Percentiles rank a stretch among this genome's conserved stretches.
phyloP scores from a whole-genome alignment of 2,113 vertebrate genomes.

The Scopus umbretta region DNA sequence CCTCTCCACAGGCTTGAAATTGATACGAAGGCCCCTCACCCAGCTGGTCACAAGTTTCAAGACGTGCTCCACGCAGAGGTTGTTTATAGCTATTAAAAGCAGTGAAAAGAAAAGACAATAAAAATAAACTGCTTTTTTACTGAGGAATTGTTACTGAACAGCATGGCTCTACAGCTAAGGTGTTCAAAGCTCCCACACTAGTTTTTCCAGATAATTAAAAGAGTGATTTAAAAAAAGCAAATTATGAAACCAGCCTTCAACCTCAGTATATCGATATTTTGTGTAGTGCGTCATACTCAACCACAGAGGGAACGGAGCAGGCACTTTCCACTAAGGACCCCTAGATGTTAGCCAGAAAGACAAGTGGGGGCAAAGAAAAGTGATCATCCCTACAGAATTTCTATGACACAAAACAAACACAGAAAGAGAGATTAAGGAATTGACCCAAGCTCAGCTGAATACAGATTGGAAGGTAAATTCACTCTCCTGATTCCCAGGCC shows the following conservation, averaged over 20 bases:
- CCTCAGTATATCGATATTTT: neutral
- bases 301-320: neutral
- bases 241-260: neutral
- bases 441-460: neutral
- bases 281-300: neutral
- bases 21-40: slow-evolving; percentile 13
- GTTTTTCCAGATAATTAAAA: neutral
- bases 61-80: neutral
- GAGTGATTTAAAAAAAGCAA: neutral
- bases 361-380: neutral
- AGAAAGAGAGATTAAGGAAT: neutral
- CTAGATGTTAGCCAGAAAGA: neutral
- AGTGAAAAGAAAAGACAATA: slow-evolving; percentile 17
- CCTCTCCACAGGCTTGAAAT: slow-evolving; percentile 37
- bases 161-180: neutral
- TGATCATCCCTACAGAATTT: neutral
- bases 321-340: neutral
- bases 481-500: neutral
- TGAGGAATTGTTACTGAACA: neutral
- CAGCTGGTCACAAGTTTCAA: slow-evolving; percentile 21
- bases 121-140: neutral
- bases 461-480: neutral
- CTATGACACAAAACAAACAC: neutral
- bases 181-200: neutral
- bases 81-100: slow-evolving; percentile 39